Evolutionary conservation across 2,797 vertebrate genomes (phyloP).

Genomic region (Helostoma temminkii): DNA sequence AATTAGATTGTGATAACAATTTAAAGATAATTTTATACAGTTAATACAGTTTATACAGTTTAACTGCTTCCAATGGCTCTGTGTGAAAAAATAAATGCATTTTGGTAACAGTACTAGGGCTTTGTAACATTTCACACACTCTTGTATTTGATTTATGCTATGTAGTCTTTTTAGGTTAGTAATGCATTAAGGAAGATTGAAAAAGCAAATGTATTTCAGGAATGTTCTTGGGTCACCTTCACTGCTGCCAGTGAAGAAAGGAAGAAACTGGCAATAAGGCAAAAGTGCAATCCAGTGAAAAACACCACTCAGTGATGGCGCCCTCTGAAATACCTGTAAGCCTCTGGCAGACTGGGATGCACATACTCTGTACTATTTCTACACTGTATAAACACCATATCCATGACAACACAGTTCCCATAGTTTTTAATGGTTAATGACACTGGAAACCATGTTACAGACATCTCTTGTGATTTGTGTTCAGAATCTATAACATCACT

Average conservation of each 20-base stretch:
- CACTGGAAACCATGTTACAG: not conserved
- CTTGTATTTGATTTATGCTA: too few species aligned
- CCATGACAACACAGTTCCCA: too few species aligned
- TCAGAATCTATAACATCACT: not conserved
- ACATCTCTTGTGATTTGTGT: slow-evolving; percentile 1
- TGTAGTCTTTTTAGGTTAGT: not conserved
- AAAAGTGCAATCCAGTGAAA: not conserved
- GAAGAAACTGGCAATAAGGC: slow-evolving; percentile 3
- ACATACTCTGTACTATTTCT: not conserved
- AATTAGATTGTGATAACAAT: too few species aligned
- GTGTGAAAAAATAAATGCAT: not conserved
- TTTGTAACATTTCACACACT: too few species aligned
- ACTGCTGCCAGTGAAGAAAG: not conserved
- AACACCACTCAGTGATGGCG: slow-evolving; percentile 1
- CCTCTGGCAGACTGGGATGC: not conserved
- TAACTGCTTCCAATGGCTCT: not conserved
- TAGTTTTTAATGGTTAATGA: not conserved
- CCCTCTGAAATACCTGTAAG: slow-evolving; percentile 35
- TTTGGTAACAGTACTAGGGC: too few species aligned
- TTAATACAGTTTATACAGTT: not conserved
- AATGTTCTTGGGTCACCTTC: too few species aligned
- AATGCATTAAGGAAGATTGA: not conserved
- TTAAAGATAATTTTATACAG: too few species aligned
- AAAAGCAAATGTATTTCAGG: not conserved
- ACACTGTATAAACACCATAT: not conserved